Percentiles rank a stretch among this genome's conserved stretches.
phyloP scores from a whole-genome alignment of 2,888 invertebrate species.

The Amblyjoppa fuscipennis region DNA sequence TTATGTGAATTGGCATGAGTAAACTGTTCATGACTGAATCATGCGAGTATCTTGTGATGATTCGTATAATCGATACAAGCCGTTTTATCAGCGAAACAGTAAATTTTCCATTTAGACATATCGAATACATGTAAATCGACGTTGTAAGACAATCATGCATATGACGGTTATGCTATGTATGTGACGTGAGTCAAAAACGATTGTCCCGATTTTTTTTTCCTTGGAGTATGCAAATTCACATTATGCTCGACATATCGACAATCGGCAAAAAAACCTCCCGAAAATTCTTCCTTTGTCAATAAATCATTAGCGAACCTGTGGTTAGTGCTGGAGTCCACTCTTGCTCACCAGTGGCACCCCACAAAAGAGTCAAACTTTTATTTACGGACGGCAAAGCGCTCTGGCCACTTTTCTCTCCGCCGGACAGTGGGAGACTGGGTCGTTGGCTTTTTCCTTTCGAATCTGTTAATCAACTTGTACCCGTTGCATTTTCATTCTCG shows the following conservation, averaged over 20 bases:
- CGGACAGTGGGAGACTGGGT: constrained; percentile 74
- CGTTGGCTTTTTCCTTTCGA: constrained; percentile 77
- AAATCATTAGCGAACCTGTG: constrained; percentile 89
- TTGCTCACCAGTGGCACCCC: constrained; percentile 98
- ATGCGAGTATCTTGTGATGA: constrained; percentile 32
- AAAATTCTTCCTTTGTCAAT: constrained; percentile 43
- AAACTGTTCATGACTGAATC: constrained; percentile 30
- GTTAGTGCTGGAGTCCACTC: constrained; percentile 98
- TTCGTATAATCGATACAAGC: constrained; percentile 40
- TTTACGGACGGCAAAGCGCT: constrained; percentile 75
- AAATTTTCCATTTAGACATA: background rate
- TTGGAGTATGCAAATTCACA: constrained; percentile 54
- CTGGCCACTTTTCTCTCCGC: constrained; percentile 79
- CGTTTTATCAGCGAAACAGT: constrained; percentile 13
- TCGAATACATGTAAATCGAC: constrained; percentile 20
- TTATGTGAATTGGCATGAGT: constrained; percentile 34
- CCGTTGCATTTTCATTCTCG: constrained; percentile 16
- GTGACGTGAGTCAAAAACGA: constrained; percentile 52
- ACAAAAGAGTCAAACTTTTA: constrained; percentile 90
- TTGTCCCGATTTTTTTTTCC: constrained; percentile 59
- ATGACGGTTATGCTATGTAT: constrained; percentile 46
- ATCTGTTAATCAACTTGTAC: constrained; percentile 72
- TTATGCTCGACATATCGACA: constrained; percentile 58
- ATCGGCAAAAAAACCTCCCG: constrained; percentile 43
- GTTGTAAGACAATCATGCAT: constrained; percentile 49